phyloP scores from a whole-genome alignment of 2,113 vertebrate species.

The Promerops cafer region DNA sequence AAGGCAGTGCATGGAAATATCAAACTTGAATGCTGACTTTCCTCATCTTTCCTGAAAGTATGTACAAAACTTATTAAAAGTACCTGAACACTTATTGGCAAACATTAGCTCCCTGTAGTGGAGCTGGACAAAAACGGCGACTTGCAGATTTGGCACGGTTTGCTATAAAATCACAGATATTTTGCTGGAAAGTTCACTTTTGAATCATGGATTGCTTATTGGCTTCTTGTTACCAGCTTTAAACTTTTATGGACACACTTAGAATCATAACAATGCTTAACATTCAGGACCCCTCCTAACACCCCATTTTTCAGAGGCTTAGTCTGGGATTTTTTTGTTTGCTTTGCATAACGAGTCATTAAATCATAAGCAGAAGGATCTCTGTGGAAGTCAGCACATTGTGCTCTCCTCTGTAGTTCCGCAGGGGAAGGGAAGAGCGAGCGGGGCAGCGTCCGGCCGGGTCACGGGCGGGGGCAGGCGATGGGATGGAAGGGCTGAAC shows the following conservation, averaged over 20 bases:
- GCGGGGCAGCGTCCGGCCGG: fast-evolving
- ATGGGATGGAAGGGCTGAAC: neutral
- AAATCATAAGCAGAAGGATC: neutral
- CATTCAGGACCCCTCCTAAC: neutral
- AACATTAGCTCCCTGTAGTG: neutral
- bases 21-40: neutral
- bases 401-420: neutral
- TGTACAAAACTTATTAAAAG: neutral
- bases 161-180: neutral
- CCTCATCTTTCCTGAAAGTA: neutral
- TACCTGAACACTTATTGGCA: neutral
- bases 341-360: neutral
- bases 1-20: neutral
- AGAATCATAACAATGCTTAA: neutral
- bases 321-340: neutral
- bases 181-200: neutral
- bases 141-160: neutral
- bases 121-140: neutral
- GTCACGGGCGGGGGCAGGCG: fast-evolving
- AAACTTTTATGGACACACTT: neutral
- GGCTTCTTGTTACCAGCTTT: neutral
- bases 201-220: neutral
- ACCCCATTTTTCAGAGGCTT: neutral
- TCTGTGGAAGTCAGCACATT: neutral
- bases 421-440: fast-evolving